A percentile compares a stretch with the other conserved stretches of the same genome.
phyloP scores from a whole-genome alignment of 2,113 vertebrate species.

The Diadophis punctatus region DNA sequence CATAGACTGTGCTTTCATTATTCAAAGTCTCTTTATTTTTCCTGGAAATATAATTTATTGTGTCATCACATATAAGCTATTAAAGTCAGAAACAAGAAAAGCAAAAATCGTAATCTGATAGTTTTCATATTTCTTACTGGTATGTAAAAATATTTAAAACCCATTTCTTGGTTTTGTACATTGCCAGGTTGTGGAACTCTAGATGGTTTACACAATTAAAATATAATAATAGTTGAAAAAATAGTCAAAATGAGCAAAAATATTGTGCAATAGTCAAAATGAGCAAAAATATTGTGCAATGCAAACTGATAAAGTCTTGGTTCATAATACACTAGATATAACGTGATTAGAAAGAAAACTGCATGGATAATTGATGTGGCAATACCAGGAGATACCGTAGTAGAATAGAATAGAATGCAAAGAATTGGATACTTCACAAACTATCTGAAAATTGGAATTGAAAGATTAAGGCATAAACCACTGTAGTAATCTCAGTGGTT shows the following conservation, averaged over 20 bases:
- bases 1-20: slow-evolving; percentile 20
- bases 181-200: neutral
- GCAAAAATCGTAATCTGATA: neutral
- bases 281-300: too few species aligned
- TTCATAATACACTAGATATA: neutral
- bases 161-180: neutral
- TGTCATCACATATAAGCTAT: neutral
- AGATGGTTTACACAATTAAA: neutral
- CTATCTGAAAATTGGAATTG: neutral
- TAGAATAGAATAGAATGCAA: neutral
- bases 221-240: neutral
- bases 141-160: neutral
- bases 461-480: neutral
- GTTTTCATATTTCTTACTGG: neutral
- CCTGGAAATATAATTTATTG: slow-evolving; percentile 20
- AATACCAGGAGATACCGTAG: neutral
- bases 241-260: too few species aligned
- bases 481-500: neutral
- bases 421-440: neutral
- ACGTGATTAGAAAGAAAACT: neutral
- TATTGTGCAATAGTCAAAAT: too few species aligned
- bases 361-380: neutral
- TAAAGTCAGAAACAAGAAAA: neutral
- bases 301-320: neutral
- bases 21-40: slow-evolving; percentile 33